A percentile compares a stretch with the other conserved stretches of the same genome.
Evolutionary conservation across 1,140 invertebrate species (phyloP).

Genomic region (Chlorops oryzae): DNA sequence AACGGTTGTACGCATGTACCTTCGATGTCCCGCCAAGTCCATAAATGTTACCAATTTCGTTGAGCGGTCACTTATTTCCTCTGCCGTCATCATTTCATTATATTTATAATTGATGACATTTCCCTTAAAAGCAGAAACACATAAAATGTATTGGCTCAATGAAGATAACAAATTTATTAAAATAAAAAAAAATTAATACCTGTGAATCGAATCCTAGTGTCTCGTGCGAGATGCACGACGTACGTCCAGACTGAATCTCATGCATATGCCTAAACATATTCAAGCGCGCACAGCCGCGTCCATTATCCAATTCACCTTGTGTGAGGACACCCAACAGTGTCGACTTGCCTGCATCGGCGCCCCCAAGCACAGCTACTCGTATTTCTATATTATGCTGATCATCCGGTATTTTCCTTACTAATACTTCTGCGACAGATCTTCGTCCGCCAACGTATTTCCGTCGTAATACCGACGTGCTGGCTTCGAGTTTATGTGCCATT

Average conservation of each 20-base stretch:
- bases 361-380: slow-evolving; percentile 85
- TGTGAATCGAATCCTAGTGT: slow-evolving; percentile 88
- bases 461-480: slow-evolving; percentile 62
- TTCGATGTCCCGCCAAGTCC: slow-evolving; percentile 93
- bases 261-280: slow-evolving; percentile 96
- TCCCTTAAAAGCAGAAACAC: slow-evolving; percentile 43
- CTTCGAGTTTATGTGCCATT: slow-evolving; percentile 81
- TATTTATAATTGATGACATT: slow-evolving; percentile 78
- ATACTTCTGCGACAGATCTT: slow-evolving; percentile 72
- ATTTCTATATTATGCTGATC: slow-evolving; percentile 87
- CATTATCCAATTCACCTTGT: slow-evolving; percentile 93
- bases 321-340: slow-evolving; percentile 91
- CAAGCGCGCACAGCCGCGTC: slow-evolving; percentile 83
- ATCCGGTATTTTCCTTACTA: slow-evolving; percentile 86
- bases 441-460: slow-evolving; percentile 49
- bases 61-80: slow-evolving; percentile 88
- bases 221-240: slow-evolving; percentile 94
- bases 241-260: slow-evolving; percentile 92
- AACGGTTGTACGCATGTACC: slow-evolving; percentile 93
- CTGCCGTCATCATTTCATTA: slow-evolving; percentile 82
- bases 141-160: not conserved
- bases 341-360: slow-evolving; percentile 89
- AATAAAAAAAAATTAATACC: slow-evolving; percentile 19
- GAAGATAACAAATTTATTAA: not conserved
- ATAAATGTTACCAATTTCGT: slow-evolving; percentile 91